Evolutionary conservation across 2,888 invertebrate genomes (phyloP), one percentile per base, ranked within the genome.

Genomic region (Dicranocentrus wangi): DNA sequence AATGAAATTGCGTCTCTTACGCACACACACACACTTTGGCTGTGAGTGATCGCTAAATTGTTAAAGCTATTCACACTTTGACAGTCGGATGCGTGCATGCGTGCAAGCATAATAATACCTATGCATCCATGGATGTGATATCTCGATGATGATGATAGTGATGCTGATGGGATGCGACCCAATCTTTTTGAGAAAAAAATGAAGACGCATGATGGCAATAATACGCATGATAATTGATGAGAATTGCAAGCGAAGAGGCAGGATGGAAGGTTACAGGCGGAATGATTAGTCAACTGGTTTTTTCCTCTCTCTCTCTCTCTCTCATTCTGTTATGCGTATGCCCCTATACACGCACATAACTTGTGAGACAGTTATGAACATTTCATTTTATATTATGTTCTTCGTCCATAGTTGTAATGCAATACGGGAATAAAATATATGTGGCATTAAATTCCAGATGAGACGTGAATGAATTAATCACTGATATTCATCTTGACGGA

Each of bases 391-490:
- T n/a, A n/a, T 13, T 51, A 51, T 51, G 51, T 39, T 39, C 7
- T 39, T 39, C 13, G 39, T 39, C 39, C 13, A n/a, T n/a, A n/a
- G n/a, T n/a, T n/a, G n/a, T n/a, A n/a, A n/a, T n/a, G n/a, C n/a
- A n/a, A n/a, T n/a, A n/a, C n/a, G n/a, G 13, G 51, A 19, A 58
- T 53, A 71, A 42, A 60, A 60, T 55, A n/a, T 47, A 60, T 60
- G 19, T 47, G 0, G 61, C 17, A 51, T 61, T 72, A 68, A 63
- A 43, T 47, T 39, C 72, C 73, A 73, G 73, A 47, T 72, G 72
- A 61, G 65, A 73, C 73, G 63, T 73, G 73, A 73, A 73, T 73
- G 73, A 73, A 73, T 73, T 73, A 63, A 73, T 73, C 73, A 73
- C 73, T 73, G 73, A 73, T 73, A 73, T 19, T 65, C 65, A 73